Evolutionary conservation across 1,140 invertebrate species (phyloP).

Genomic region (Gryllus bimaculatus): DNA sequence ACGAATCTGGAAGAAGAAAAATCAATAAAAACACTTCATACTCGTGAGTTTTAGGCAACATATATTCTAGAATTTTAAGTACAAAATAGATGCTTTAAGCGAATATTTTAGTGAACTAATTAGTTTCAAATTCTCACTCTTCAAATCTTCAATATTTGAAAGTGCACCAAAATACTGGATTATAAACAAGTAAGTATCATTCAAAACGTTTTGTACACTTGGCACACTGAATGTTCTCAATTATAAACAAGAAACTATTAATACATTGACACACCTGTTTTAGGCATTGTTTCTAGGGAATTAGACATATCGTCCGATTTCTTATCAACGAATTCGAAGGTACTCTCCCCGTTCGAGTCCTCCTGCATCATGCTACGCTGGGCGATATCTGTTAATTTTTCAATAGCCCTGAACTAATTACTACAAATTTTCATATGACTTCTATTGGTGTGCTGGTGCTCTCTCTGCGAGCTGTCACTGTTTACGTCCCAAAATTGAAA

Average conservation of each 20-base stretch:
- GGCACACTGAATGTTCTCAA: neutral
- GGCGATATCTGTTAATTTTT: neutral
- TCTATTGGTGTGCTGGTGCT: neutral
- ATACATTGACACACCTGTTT: constrained; percentile 15
- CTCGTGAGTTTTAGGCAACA: neutral
- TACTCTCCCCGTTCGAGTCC: constrained; percentile 42
- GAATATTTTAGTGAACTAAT: too few relatives aligned
- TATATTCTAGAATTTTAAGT: neutral
- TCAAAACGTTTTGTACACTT: too few relatives aligned
- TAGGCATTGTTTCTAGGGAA: constrained; percentile 11
- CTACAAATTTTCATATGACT: too few relatives aligned
- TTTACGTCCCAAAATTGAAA: neutral
- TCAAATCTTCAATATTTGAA: too few relatives aligned
- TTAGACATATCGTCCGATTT: constrained; percentile 32
- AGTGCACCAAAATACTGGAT: too few relatives aligned
- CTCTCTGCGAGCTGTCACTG: neutral
- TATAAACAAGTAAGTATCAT: too few relatives aligned
- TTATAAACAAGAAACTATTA: neutral
- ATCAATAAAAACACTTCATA: constrained; percentile 6
- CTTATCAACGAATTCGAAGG: constrained; percentile 42
- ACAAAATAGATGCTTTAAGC: neutral
- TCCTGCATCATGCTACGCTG: constrained; percentile 29
- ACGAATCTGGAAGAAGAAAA: constrained; percentile 24
- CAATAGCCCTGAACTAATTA: neutral
- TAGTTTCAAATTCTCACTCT: too few relatives aligned